phyloP scores from a whole-genome alignment of 2,888 invertebrate species.

The Chloromyia formosa region DNA sequence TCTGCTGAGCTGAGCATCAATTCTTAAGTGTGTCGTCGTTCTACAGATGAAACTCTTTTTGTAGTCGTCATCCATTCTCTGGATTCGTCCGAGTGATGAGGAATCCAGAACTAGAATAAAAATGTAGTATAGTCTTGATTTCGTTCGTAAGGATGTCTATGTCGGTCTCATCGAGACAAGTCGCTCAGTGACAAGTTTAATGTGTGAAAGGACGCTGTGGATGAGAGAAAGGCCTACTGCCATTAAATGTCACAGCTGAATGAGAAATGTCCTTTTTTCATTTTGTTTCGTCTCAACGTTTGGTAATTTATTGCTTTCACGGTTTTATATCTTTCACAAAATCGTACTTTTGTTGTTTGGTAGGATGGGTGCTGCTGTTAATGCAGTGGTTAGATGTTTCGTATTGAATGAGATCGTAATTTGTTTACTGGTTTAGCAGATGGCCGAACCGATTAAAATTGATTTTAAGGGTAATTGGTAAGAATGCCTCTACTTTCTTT shows the following conservation, averaged over 20 bases:
- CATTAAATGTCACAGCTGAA: conserved; percentile 49
- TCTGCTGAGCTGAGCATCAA: neutral
- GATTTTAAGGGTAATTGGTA: neutral
- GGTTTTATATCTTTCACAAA: conserved; percentile 19
- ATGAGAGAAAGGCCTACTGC: conserved; percentile 47
- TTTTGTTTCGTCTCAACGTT: conserved; percentile 41
- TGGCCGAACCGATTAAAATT: neutral
- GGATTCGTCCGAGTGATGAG: neutral
- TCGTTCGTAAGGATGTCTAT: neutral
- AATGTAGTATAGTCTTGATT: neutral
- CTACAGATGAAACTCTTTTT: too few species aligned
- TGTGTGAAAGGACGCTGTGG: conserved; percentile 47
- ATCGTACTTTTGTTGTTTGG: neutral
- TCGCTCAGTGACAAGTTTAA: conserved; percentile 47
- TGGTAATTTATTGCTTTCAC: conserved; percentile 48
- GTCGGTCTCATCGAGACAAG: conserved; percentile 34
- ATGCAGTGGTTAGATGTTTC: conserved; percentile 1
- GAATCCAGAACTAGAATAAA: neutral
- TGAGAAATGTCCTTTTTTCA: conserved; percentile 50
- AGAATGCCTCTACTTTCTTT: too few species aligned
- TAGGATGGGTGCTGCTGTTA: neutral
- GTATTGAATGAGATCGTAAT: neutral
- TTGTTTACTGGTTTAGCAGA: neutral
- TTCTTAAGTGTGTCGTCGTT: too few species aligned
- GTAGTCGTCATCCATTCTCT: neutral